Evolutionary conservation across 2,113 vertebrate genomes (phyloP).

Genomic region (Lagenorhynchus albirostris): DNA sequence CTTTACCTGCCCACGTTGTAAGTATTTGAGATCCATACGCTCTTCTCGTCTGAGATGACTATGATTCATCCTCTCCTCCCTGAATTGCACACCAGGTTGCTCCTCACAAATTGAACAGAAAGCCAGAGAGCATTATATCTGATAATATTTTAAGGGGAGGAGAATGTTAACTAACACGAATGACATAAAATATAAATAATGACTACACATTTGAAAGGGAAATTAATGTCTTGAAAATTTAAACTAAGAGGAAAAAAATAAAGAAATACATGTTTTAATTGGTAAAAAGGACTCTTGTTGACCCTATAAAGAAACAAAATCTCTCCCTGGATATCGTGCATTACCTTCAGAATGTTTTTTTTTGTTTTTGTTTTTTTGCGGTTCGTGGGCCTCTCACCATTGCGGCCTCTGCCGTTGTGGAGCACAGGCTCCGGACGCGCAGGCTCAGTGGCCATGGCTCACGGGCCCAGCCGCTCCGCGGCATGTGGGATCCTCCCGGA

Average conservation of each 20-base stretch:
- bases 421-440: no score
- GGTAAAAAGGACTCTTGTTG: neutral
- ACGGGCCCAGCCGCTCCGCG: no score
- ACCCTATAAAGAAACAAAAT: neutral
- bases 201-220: conserved; percentile 14
- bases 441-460: no score
- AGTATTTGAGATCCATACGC: conserved; percentile 54
- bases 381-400: no score
- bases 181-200: neutral
- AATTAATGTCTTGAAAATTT: conserved; percentile 35
- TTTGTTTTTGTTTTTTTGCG: neutral
- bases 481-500: no score
- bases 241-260: neutral
- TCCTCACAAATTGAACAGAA: conserved; percentile 32
- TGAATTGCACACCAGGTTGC: neutral
- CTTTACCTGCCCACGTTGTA: conserved; percentile 38
- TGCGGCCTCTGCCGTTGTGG: no score
- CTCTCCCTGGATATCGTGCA: neutral
- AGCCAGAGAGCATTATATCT: neutral
- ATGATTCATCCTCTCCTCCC: conserved; percentile 6
- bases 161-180: neutral
- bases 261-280: neutral
- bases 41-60: neutral
- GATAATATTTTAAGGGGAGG: conserved; percentile 23
- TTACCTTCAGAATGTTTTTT: conserved; percentile 23